Conservation (phyloP, 2,113 vertebrate genomes). For the Urocitellus parryii region DNA sequence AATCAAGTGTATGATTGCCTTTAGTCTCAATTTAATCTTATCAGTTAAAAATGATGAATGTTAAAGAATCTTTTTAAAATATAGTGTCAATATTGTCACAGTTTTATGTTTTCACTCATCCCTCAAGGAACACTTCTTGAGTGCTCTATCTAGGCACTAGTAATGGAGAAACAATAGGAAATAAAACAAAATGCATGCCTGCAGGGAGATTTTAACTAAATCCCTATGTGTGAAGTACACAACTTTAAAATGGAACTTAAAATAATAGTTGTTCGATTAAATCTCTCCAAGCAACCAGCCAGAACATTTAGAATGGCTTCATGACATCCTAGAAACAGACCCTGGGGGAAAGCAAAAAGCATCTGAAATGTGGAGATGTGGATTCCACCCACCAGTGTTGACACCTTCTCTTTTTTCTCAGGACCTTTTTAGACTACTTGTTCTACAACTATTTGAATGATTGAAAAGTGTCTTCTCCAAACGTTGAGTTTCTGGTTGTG, state of each 20-base stretch:
- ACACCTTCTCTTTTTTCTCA: background rate
- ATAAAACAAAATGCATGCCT: background rate
- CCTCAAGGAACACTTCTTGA: background rate
- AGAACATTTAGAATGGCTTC: conserved; percentile 46
- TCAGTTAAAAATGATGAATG: background rate
- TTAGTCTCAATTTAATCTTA: conserved; percentile 42
- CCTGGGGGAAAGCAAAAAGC: background rate
- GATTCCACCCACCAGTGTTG: background rate
- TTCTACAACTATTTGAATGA: background rate
- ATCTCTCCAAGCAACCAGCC: conserved; percentile 2
- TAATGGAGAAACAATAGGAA: conserved; percentile 16
- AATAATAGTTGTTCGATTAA: conserved; percentile 35
- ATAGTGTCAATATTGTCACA: background rate
- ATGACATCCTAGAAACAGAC: background rate
- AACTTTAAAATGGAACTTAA: conserved; percentile 31
- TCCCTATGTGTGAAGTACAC: conserved; percentile 13
- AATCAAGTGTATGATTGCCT: background rate
- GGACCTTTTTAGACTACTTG: background rate
- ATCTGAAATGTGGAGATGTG: background rate
- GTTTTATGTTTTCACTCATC: background rate
- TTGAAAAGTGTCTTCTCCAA: background rate
- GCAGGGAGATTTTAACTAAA: background rate
- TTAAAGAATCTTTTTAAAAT: conserved; percentile 24
- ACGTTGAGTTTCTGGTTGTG: background rate
- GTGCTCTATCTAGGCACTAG: background rate